Conservation (phyloP, 1,140 invertebrate genomes). For the Ceratosolen solmsi region DNA sequence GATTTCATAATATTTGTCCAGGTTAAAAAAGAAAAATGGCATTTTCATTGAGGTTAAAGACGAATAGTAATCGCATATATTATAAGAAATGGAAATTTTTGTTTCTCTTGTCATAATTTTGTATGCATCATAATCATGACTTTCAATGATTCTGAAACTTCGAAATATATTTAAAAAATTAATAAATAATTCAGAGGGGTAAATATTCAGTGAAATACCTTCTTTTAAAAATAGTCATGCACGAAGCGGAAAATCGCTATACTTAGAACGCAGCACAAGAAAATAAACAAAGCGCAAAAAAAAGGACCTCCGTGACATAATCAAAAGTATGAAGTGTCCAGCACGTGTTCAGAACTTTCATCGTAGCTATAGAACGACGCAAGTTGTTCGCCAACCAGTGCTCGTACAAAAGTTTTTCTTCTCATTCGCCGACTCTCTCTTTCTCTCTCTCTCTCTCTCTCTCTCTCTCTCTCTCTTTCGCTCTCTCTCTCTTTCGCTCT, state of each 20-base stretch:
- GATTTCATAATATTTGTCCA: too few relatives aligned
- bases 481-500: constrained; percentile 42
- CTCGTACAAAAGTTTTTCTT: background rate
- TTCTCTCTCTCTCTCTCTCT: constrained; percentile 48
- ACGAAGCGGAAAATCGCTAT: background rate
- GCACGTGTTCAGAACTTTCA: constrained; percentile 12
- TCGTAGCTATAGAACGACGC: constrained; percentile 21
- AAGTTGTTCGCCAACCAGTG: constrained; percentile 17
- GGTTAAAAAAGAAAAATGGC: too few relatives aligned
- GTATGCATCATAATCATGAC: too few relatives aligned
- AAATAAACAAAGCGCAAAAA: background rate
- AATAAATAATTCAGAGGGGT: background rate
- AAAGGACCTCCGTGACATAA: background rate
- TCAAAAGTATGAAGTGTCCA: constrained; percentile 30
- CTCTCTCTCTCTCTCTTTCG: constrained; percentile 37
- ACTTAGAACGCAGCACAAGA: background rate
- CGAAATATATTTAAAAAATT: too few relatives aligned
- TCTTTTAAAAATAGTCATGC: background rate
- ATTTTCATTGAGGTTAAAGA: too few relatives aligned
- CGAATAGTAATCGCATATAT: too few relatives aligned
- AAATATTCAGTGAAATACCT: background rate
- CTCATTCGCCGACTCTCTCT: background rate
- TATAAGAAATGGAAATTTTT: too few relatives aligned
- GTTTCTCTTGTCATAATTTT: too few relatives aligned
- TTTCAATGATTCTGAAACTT: too few relatives aligned